Conservation (phyloP, 2,888 invertebrate genomes). For the Chorisops tibialis region DNA sequence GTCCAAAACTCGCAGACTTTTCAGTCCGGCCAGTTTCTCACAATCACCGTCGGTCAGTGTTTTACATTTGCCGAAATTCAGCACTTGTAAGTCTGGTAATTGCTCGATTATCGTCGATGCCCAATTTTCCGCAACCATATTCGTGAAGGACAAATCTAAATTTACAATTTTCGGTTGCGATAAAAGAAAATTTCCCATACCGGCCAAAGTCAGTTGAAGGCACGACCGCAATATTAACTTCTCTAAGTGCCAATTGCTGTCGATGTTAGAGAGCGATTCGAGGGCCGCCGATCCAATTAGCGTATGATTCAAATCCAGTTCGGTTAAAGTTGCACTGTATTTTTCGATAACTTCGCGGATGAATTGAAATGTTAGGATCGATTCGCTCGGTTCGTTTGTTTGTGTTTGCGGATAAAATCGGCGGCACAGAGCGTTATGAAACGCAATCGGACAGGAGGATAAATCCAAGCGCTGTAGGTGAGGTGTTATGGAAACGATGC, state of each 20-base stretch:
- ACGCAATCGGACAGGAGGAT: conserved; percentile 67
- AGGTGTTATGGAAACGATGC: conserved; percentile 61
- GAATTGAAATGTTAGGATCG: conserved; percentile 68
- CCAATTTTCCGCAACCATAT: conserved; percentile 63
- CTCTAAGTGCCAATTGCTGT: conserved; percentile 54
- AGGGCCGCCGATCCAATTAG: conserved; percentile 64
- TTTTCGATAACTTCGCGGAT: conserved; percentile 58
- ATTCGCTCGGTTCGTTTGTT: conserved; percentile 58
- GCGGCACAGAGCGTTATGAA: conserved; percentile 64
- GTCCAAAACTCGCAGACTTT: conserved; percentile 59
- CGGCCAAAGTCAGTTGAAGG: conserved; percentile 61
- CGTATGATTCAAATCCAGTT: conserved; percentile 64
- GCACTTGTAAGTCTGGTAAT: conserved; percentile 57
- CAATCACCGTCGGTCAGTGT: conserved; percentile 64
- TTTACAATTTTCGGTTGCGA: conserved; percentile 57
- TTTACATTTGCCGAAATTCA: conserved; percentile 63
- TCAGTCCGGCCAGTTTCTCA: conserved; percentile 55
- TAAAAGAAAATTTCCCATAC: conserved; percentile 56
- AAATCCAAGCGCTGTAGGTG: conserved; percentile 61
- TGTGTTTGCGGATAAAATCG: conserved; percentile 61
- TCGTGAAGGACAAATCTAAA: conserved; percentile 63
- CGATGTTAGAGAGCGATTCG: conserved; percentile 55
- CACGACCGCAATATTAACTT: conserved; percentile 58
- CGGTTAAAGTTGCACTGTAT: conserved; percentile 57
- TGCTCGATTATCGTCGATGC: conserved; percentile 59